Percentiles rank a stretch among this genome's conserved stretches.
Evolutionary conservation across 2,888 invertebrate species (phyloP).

Genomic region (Tillus elongatus): DNA sequence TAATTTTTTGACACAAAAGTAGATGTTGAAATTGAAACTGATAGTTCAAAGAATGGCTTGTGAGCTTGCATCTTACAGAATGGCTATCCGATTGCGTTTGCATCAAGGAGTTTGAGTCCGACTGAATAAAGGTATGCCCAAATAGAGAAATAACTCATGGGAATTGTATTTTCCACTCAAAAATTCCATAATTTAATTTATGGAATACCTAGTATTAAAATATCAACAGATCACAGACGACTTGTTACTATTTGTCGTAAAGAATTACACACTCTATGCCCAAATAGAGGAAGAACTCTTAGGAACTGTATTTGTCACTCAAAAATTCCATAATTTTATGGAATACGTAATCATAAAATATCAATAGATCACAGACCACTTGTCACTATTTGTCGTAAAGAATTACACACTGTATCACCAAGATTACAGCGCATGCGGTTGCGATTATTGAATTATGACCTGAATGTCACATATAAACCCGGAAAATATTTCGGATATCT

Average conservation of each 20-base stretch:
- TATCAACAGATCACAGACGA: no score
- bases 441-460: slow-evolving; percentile 1
- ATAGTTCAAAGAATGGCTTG: slow-evolving; percentile 18
- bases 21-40: slow-evolving; percentile 15
- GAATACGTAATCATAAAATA: neutral
- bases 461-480: slow-evolving; percentile 5
- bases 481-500: slow-evolving; percentile 8
- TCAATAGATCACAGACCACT: slow-evolving; percentile 4
- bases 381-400: neutral
- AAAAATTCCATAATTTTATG: neutral
- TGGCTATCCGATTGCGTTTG: slow-evolving; percentile 24
- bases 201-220: no score
- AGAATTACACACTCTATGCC: no score
- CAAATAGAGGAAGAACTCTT: neutral
- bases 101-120: slow-evolving; percentile 13
- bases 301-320: neutral
- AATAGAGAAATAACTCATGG: no score
- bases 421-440: slow-evolving; percentile 4
- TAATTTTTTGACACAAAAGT: slow-evolving; percentile 11
- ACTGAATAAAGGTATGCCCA: no score
- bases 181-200: no score
- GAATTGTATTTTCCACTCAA: no score
- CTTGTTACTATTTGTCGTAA: no score
- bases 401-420: slow-evolving; percentile 1
- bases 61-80: slow-evolving; percentile 24